Base-by-base conservation (phyloP, 2,797 vertebrate genomes). In the Otolemur crassicaudatus region DNA sequence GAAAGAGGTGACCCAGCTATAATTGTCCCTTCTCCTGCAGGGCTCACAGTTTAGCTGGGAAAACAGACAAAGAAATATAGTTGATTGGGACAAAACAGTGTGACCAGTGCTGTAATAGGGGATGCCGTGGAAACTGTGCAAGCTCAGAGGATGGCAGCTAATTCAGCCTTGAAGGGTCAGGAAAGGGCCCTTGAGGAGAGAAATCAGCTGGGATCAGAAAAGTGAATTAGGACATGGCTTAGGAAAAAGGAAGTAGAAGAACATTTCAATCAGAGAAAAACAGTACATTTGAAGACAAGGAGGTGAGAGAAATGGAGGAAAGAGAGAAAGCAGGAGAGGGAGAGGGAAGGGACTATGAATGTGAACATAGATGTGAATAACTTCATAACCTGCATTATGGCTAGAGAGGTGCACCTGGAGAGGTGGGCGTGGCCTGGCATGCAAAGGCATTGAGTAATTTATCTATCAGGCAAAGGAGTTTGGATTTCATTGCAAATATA, bases 401-500 rank as follows among this genome's bases (percentile, higher is more conserved):
- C 46, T 37, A 17, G 61, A 69, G 56, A 94, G n/a, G 58, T 20
- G 7, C 3, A 37, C 49, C 27, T 63, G 0, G 16, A 87, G 56
- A 76, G 9, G 6, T 58, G 69, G 85, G 17, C 25, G 23, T 29
- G 34, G 29, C 16, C 25, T 37, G 46, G n/a, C 8, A 11, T 12
- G 10, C 10, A 37, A n/a, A 73, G 16, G n/a, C 13, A 86, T 29
- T 13, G 12, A 56, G 6, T 60, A 31, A 27, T 76, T 85, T 65
- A 49, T 80, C 37, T 77, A 8, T 77, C 29, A 56, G 31, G 12
- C 20, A 75, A 29, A 91, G 8, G 79, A 40, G n/a, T 83, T 83
- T 91, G n/a, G 40, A 34, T 95, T 94, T 89, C 49, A 56, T 72
- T 89, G 93, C 27, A 25, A 88, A 29, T 86, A n/a, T 22, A 80